Conservation (phyloP, 2,797 vertebrate genomes). For the Chrosomus eos region DNA sequence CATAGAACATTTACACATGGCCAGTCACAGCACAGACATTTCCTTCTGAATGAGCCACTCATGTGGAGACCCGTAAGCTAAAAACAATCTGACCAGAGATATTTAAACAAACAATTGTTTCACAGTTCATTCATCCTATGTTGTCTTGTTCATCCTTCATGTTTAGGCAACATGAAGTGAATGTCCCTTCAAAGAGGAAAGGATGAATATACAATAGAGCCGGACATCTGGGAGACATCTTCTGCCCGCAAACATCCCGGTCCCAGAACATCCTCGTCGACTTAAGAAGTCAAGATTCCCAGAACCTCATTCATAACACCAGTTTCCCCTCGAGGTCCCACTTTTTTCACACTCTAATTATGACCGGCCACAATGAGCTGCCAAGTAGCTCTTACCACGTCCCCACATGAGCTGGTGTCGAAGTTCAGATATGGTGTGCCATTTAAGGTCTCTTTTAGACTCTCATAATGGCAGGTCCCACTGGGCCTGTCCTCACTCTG, state of each 20-base stretch:
- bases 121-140: constrained; percentile 22
- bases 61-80: constrained; percentile 23
- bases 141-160: neutral
- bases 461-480: constrained; percentile 62
- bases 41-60: constrained; percentile 41
- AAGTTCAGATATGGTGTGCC: constrained; percentile 64
- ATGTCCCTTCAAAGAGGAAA: constrained; percentile 38
- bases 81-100: constrained; percentile 44
- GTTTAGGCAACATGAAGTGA: constrained; percentile 33
- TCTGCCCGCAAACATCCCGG: constrained; percentile 52
- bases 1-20: constrained; percentile 43
- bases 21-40: constrained; percentile 41
- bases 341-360: constrained; percentile 69
- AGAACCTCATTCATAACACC: constrained; percentile 68
- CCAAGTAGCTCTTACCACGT: constrained; percentile 61
- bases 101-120: constrained; percentile 48
- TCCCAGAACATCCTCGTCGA: constrained; percentile 42
- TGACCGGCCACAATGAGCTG: constrained; percentile 61
- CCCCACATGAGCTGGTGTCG: constrained; percentile 60
- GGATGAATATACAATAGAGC: constrained; percentile 51
- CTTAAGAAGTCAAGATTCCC: constrained; percentile 65
- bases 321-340: constrained; percentile 57
- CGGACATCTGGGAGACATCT: constrained; percentile 63
- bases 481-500: constrained; percentile 66
- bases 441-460: constrained; percentile 60